These are phyloP conservation scores for Pseudois nayaur DNA, from an alignment of 2,113 vertebrate genomes.

Conservation along the genomic window DNA sequence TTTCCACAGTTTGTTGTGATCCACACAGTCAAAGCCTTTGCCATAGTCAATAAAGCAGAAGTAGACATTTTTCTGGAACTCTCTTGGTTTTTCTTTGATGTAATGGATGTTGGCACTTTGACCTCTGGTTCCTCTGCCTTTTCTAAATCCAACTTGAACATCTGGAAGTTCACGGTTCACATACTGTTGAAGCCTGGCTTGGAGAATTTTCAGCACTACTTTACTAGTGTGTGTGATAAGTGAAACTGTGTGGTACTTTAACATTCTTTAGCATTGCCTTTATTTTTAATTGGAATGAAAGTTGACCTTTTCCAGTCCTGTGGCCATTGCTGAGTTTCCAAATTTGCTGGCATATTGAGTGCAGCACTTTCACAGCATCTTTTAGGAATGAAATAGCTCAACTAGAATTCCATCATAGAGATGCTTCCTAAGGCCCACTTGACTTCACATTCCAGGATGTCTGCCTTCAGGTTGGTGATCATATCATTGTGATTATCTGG, in stretches of 20 bases:
- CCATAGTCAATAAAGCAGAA: not conserved
- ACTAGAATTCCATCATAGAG: not conserved
- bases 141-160: not conserved
- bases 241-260: fast-evolving
- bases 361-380: not conserved
- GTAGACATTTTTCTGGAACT: not conserved
- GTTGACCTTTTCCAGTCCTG: not conserved
- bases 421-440: not conserved
- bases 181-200: not conserved
- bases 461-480: not conserved
- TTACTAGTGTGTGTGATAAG: not conserved
- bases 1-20: not conserved
- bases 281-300: not conserved
- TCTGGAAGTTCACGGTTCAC: not conserved
- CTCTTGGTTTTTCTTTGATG: not conserved
- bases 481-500: not conserved
- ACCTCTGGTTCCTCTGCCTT: not conserved
- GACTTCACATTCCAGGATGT: not conserved
- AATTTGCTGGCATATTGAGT: not conserved
- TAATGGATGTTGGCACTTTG: not conserved
- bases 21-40: not conserved
- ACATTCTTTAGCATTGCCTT: not conserved
- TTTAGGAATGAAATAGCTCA: not conserved
- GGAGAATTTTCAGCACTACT: not conserved
- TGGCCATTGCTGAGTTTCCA: not conserved